phyloP scores from a whole-genome alignment of 1,140 invertebrate genomes.

The Oncopeltus fasciatus region DNA sequence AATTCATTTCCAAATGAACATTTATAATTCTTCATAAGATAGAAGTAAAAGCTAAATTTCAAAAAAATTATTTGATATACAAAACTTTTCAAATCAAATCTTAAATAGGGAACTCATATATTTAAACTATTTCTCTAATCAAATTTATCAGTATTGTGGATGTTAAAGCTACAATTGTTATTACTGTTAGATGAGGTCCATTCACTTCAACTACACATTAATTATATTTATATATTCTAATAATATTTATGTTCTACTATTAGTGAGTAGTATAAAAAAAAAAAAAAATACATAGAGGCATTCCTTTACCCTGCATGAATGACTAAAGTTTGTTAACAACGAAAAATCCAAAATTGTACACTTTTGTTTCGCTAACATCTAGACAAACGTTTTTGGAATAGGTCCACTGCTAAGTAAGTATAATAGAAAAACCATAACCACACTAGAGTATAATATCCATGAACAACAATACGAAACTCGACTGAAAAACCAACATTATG shows the following conservation, averaged over 20 bases:
- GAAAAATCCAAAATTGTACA: not conserved
- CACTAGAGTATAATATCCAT: not conserved
- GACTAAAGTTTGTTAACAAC: not conserved
- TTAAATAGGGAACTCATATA: too few relatives aligned
- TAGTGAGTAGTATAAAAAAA: not conserved
- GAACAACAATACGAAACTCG: not conserved
- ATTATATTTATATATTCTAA: not conserved
- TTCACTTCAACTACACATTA: not conserved
- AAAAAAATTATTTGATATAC: too few relatives aligned
- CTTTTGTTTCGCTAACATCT: not conserved
- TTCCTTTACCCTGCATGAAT: not conserved
- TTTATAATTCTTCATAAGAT: too few relatives aligned
- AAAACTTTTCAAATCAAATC: too few relatives aligned
- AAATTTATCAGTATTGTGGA: not conserved
- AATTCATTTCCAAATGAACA: too few relatives aligned
- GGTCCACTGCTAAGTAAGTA: not conserved
- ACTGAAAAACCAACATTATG: not conserved
- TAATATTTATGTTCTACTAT: not conserved
- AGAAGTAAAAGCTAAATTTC: too few relatives aligned
- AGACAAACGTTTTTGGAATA: not conserved
- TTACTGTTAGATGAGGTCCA: not conserved
- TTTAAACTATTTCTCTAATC: not conserved
- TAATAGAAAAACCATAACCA: not conserved
- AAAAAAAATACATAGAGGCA: too few relatives aligned
- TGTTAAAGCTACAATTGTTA: not conserved